Base-by-base conservation (phyloP, 2,113 vertebrate genomes). In the Psammodynastes pulverulentus region DNA sequence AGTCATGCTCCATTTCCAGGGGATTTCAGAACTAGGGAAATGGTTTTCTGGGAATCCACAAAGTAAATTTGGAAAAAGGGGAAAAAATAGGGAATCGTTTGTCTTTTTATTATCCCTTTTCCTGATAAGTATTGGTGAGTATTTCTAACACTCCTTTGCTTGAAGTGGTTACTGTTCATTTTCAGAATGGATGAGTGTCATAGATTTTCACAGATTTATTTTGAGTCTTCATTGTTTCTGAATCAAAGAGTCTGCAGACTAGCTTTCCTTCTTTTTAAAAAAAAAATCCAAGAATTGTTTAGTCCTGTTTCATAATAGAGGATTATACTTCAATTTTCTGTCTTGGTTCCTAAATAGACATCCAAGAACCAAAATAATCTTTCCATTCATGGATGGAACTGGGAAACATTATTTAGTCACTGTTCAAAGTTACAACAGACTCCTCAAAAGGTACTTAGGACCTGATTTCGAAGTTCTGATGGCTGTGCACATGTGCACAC, bases 131-230 rank as follows among this genome's bases (percentile, higher is more conserved):
- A 89, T 58, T 34, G 39, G 9, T 46, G 26, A 89, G 52, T 54
- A 9, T 56, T 95, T 94, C 52, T 94, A 94, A 95, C 87, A 62
- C 46, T 95, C 10, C 46, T 72, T 92, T 90, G 92, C 29, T 72
- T 67, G 87, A 94, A 95, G n/a, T 43, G 17, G 72, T 43, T 2
- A 93, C 15, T 3, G 9, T 93, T 89, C 19, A 39, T 91, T 88
- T 79, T 87, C 23, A 43, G 52, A 88, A 79, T 58, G 91, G 84
- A 91, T 91, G 84, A 95, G 79, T 26, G 21, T 29, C 95, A 48
- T 54, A 67, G 0, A 3, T 90, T 58, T 90, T 87, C 95, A 67
- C 56, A 49, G 12, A 89, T 92, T 26, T 87, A 23, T 93, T 90
- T 94, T 94, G 85, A 34, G 86, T 45, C 62, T 92, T 84, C 2